Conservation (phyloP, 2,113 vertebrate species). For the Ictidomys tridecemlineatus region DNA sequence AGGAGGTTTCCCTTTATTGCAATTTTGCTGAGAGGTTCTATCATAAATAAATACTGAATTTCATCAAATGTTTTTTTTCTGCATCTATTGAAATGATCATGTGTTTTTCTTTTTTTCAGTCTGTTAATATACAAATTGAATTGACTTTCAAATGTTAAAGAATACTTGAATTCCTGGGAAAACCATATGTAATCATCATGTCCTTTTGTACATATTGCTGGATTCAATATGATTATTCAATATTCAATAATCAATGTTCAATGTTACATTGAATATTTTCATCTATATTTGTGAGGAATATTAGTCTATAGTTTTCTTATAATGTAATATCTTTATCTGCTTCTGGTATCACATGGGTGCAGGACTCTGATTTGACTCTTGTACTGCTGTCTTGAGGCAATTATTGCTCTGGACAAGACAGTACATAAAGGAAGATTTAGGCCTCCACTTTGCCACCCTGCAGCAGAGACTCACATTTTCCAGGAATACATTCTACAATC, state of each 20-base stretch:
- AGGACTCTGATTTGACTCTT: background rate
- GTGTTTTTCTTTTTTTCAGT: background rate
- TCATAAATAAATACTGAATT: too few species aligned
- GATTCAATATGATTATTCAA: background rate
- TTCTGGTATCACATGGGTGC: background rate
- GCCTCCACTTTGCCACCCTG: background rate
- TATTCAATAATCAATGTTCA: too few species aligned
- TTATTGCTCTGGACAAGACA: conserved; percentile 4
- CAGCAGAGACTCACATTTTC: conserved; percentile 11
- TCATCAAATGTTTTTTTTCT: too few species aligned
- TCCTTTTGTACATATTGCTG: background rate
- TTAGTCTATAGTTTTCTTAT: conserved; percentile 9
- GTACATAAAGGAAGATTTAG: background rate
- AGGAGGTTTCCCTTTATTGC: too few species aligned
- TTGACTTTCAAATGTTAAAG: too few species aligned
- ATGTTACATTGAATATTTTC: background rate
- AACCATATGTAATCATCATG: too few species aligned
- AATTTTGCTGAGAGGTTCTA: too few species aligned
- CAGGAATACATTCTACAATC: conserved; percentile 19
- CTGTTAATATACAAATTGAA: background rate
- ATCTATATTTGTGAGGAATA: background rate
- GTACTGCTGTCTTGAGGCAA: conserved; percentile 4
- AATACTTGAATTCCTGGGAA: too few species aligned
- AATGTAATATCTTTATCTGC: background rate
- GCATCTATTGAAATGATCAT: background rate